Evolutionary conservation across 2,888 invertebrate genomes (phyloP), one percentile per base, ranked within the genome.

Genomic region (Tipula helvola): DNA sequence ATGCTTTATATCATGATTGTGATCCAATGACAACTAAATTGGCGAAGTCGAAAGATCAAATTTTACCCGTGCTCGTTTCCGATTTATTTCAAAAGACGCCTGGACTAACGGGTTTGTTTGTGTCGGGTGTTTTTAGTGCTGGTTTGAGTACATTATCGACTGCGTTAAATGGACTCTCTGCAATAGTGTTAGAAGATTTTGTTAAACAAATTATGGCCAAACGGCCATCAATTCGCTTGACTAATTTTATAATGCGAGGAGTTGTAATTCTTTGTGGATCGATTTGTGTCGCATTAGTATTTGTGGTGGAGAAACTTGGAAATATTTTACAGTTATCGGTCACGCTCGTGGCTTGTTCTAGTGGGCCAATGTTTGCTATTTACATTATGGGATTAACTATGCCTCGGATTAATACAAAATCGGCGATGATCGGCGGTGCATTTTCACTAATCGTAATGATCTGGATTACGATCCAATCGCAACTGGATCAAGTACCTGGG

Each of bases 401-500:
- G 41, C 84, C 84, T 5, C 16, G 84, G 16, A 84, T 84, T 13
- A 84, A 84, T 39, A 41, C 39, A 3, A 39, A 84, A 36, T 16
- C 39, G n/a, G 84, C 39, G 7, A 39, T 84, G 2, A 41, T n/a
- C 10, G 84, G 84, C 3, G 39, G 39, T 39, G 16, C 5, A 0
- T 84, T n/a, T 8, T 39, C n/a, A 5, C 5, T 84, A 3, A 16
- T 39, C 1, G 5, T 84, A 13, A 84, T 84, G 84, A 39, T 36
- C 8, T 84, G 10, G 5, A 39, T 84, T 5, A n/a, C 10, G 4
- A 2, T 84, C 1, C 36, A 10, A 39, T 5, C 84, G 1, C 84
- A 84, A 10, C 89, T 94, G 10, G 94, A 94, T 0, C 96, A 95
- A 16, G 83, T 39, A 13, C 3, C n/a, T 5, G 95, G 95, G 10